Conservation (phyloP, 1,140 invertebrate species). For the Cyphomyrmex costatus region DNA sequence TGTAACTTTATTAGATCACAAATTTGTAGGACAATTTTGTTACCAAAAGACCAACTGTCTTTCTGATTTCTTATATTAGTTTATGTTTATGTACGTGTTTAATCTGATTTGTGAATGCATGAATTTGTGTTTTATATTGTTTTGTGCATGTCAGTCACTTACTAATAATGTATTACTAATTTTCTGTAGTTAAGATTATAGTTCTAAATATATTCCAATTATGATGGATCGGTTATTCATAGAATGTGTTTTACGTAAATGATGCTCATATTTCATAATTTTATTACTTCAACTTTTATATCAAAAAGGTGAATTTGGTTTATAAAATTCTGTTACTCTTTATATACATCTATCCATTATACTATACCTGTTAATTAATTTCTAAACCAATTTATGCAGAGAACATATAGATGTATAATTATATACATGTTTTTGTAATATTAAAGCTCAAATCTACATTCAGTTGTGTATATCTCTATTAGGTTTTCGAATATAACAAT, state of each 20-base stretch:
- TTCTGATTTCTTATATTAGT: not conserved
- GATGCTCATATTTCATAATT: not conserved
- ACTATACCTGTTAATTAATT: no score
- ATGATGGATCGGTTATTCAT: not conserved
- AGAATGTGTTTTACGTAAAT: not conserved
- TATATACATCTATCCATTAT: no score
- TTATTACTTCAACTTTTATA: no score
- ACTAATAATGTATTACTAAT: conserved; percentile 37
- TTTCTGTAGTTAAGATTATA: not conserved
- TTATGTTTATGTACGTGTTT: conserved; percentile 12
- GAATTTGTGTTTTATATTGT: conserved; percentile 22
- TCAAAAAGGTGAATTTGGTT: no score
- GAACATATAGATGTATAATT: not conserved
- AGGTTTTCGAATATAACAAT: not conserved
- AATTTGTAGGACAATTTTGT: not conserved
- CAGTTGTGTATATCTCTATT: not conserved
- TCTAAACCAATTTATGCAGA: no score
- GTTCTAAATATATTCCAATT: conserved; percentile 9
- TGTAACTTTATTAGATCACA: not conserved
- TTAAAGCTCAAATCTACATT: not conserved
- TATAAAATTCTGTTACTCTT: no score
- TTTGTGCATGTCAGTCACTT: conserved; percentile 14
- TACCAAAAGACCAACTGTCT: not conserved
- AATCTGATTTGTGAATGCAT: conserved; percentile 35
- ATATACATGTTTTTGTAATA: not conserved